Evolutionary conservation across 2,797 vertebrate genomes (phyloP), one percentile per base, ranked within the genome.

Genomic region (Momotus momota): DNA sequence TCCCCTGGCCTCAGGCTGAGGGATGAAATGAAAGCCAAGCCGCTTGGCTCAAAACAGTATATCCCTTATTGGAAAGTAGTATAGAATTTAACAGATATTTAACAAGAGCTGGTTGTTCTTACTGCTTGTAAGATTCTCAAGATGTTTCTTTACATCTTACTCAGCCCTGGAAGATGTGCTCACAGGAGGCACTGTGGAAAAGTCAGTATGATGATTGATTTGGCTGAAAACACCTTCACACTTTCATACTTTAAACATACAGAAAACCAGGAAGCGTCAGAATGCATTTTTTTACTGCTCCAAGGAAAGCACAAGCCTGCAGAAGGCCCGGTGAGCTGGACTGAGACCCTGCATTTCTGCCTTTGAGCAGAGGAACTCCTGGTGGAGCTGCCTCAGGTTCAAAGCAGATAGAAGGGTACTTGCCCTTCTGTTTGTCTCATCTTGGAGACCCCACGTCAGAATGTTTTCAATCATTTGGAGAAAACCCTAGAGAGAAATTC

Each of bases 1-100:
- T 91, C 48, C 90, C 38, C 33, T 75, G 69, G 85, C 74, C 91
- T 91, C 61, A 78, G 78, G 84, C 79, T 83, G 61, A 83, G 38
- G 57, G 84, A 78, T 41, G 49, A 94, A 94, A 95, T 85, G 67
- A 84, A 94, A 87, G 88, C 90, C 70, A 88, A 88, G 26, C 35
- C 2, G 19, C 52, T 94, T 21, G 20, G n/a, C 54, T 87, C 72
- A 58, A 67, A 89, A 62, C 55, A 77, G 21, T 69, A 46, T 61
- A 66, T 69, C n/a, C 18, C 27, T 82, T 67, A 48, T 7, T 64
- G 35, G 60, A 93, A 91, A 95, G 84, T 35, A 58, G 7, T 72
- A 52, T 31, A 61, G 85, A 67, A 58, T 90, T 72, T 84, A 88
- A 82, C 54, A 84, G 75, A 55, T 54, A 27, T 35, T 90, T 81